Conservation (phyloP, 2,888 invertebrate species). For the Taphrorychus bicolor region DNA sequence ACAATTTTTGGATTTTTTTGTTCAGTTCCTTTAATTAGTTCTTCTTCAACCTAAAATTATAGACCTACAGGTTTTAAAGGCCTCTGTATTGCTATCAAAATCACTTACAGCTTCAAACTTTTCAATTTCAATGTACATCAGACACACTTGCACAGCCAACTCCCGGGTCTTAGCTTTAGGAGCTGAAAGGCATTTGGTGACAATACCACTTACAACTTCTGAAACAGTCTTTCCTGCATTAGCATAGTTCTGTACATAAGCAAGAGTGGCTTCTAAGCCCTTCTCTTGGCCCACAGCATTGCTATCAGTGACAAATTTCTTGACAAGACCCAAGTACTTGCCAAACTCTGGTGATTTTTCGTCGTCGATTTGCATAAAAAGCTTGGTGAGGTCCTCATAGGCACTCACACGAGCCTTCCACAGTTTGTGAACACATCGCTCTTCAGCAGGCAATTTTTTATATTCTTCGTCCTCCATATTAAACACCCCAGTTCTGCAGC, state of each 20-base stretch:
- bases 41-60: constrained; percentile 67
- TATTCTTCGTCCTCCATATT: constrained; percentile 69
- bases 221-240: constrained; percentile 86
- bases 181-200: constrained; percentile 92
- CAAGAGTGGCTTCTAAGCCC: constrained; percentile 89
- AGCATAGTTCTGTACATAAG: constrained; percentile 90
- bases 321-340: constrained; percentile 88
- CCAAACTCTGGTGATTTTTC: constrained; percentile 95
- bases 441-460: constrained; percentile 86
- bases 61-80: too few species aligned
- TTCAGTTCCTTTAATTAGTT: constrained; percentile 90
- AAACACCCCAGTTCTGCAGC: not conserved
- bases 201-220: constrained; percentile 80
- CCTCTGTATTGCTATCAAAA: not conserved
- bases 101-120: constrained; percentile 80
- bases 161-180: constrained; percentile 92
- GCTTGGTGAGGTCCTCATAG: constrained; percentile 91
- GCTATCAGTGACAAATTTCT: constrained; percentile 93
- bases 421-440: constrained; percentile 89
- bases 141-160: constrained; percentile 83
- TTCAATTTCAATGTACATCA: constrained; percentile 97
- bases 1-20: constrained; percentile 97
- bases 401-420: constrained; percentile 97
- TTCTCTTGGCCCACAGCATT: constrained; percentile 97
- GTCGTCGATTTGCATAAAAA: constrained; percentile 87